phyloP scores from a whole-genome alignment of 53 echinoderm and acorn worm genomes.

The Patiria pectinifera region DNA sequence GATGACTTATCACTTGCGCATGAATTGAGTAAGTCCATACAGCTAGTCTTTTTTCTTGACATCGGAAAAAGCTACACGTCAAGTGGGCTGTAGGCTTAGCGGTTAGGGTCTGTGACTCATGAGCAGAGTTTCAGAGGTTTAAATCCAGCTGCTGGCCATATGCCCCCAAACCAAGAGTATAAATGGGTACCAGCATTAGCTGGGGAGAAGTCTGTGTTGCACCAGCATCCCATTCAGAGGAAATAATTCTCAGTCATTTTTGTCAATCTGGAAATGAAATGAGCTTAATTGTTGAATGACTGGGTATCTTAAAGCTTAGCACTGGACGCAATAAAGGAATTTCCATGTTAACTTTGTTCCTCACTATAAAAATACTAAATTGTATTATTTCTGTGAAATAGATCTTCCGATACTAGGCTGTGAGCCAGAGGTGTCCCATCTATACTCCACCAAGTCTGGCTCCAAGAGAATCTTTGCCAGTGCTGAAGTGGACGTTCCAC shows the following conservation, averaged over 20 bases:
- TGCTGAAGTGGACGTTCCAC: constrained; percentile 86
- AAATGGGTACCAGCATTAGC: too few relatives aligned
- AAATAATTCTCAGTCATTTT: too few relatives aligned
- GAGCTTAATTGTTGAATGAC: too few relatives aligned
- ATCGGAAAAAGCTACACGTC: neutral
- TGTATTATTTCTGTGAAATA: constrained; percentile 2
- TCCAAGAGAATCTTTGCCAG: constrained; percentile 95
- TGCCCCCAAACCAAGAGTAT: too few relatives aligned
- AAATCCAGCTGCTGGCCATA: too few relatives aligned
- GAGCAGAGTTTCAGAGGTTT: neutral
- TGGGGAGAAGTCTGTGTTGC: too few relatives aligned
- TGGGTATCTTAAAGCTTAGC: too few relatives aligned
- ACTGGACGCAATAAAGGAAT: too few relatives aligned
- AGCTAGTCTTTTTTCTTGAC: neutral
- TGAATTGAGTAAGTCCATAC: constrained; percentile 64
- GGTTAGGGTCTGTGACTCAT: neutral
- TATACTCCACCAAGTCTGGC: constrained; percentile 97
- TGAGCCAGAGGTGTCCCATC: constrained; percentile 94
- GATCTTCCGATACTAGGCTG: constrained; percentile 87
- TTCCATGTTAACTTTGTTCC: too few relatives aligned
- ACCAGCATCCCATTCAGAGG: too few relatives aligned
- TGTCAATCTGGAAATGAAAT: too few relatives aligned
- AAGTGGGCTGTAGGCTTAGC: neutral
- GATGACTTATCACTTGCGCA: constrained; percentile 87
- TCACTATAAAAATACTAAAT: too few relatives aligned